A percentile compares a stretch with the other conserved stretches of the same genome.
Conservation (phyloP, 2,888 invertebrate species). For the Pseudococcus longispinus region DNA sequence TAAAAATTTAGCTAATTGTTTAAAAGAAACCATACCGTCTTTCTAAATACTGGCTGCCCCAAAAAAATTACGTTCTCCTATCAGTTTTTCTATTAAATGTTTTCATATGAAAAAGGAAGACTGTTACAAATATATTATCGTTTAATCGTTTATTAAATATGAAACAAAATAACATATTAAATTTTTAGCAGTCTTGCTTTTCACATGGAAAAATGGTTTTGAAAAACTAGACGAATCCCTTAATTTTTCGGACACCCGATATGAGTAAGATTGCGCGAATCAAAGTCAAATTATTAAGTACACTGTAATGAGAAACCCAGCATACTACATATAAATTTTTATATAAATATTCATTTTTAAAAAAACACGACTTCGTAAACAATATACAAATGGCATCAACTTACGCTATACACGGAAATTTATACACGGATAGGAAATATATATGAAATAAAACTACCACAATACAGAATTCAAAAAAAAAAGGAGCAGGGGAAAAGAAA, state of each 20-base stretch:
- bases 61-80: too few species aligned
- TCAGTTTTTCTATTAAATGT: too few species aligned
- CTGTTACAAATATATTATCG: too few species aligned
- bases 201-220: too few species aligned
- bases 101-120: too few species aligned
- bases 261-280: slow-evolving; percentile 9
- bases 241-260: too few species aligned
- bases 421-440: slow-evolving; percentile 44
- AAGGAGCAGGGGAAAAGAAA: not conserved
- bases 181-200: too few species aligned
- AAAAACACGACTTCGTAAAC: slow-evolving; percentile 3
- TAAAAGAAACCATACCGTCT: not conserved
- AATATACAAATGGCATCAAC: slow-evolving; percentile 36
- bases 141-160: too few species aligned
- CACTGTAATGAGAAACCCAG: not conserved
- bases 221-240: too few species aligned
- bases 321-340: not conserved
- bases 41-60: not conserved
- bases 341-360: not conserved
- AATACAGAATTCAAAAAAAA: not conserved
- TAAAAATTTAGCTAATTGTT: not conserved
- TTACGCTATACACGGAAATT: slow-evolving; percentile 9
- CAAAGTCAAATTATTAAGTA: not conserved
- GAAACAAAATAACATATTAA: too few species aligned
- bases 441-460: slow-evolving; percentile 16